Evolutionary conservation across 2,113 vertebrate species (phyloP).

Genomic region (Lampris incognitus): DNA sequence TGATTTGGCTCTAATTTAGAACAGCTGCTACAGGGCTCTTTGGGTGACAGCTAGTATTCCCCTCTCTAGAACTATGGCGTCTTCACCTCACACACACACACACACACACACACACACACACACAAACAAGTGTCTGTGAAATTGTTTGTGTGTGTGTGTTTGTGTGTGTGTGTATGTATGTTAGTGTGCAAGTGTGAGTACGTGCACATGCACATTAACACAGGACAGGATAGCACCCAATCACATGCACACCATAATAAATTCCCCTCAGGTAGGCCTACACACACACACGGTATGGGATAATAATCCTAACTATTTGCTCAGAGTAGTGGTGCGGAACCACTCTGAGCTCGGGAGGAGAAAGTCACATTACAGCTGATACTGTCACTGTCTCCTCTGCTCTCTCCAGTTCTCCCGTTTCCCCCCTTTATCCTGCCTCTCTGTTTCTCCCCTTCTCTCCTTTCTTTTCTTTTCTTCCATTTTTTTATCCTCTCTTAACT

Average conservation of each 20-base stretch:
- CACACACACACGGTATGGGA: conserved; percentile 22
- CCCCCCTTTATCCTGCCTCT: neutral
- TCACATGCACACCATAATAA: neutral
- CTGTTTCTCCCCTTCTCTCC: neutral
- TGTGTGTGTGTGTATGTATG: no score
- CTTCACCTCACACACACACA: conserved; percentile 25
- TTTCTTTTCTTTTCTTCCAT: neutral
- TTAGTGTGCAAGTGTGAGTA: neutral
- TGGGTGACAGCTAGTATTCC: conserved; percentile 46
- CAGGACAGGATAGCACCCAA: neutral
- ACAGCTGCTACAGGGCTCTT: conserved; percentile 65
- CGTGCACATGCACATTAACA: neutral
- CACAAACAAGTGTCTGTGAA: neutral
- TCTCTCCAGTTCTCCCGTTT: neutral
- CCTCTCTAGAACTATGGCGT: conserved; percentile 28
- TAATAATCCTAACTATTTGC: conserved; percentile 57
- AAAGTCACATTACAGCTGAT: conserved; percentile 35
- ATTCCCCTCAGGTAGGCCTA: neutral
- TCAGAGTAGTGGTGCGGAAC: conserved; percentile 45
- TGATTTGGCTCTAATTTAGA: conserved; percentile 71
- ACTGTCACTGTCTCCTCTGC: conserved; percentile 10
- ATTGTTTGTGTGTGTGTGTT: neutral
- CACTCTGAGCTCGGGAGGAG: conserved; percentile 39
- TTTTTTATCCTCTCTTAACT: neutral
- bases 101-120: conserved; percentile 3